Conservation (phyloP, 2,797 vertebrate species). For the Alosa sapidissima region DNA sequence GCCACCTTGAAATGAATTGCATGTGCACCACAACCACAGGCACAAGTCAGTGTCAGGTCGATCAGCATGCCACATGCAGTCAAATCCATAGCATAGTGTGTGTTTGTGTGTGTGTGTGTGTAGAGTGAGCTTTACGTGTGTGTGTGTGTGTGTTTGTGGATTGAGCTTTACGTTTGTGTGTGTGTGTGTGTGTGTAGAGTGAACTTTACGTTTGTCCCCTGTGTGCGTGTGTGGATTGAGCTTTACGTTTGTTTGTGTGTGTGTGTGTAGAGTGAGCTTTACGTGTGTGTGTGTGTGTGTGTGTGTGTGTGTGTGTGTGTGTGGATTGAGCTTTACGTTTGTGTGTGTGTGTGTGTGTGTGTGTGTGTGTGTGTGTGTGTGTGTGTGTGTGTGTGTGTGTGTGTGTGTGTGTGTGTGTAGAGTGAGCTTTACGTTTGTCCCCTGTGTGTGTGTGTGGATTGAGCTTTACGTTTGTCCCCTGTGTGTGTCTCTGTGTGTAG, state of each 20-base stretch:
- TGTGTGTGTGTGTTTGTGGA: too few relatives aligned
- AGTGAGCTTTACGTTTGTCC: too few relatives aligned
- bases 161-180: not conserved
- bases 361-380: not conserved
- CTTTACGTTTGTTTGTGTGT: not conserved
- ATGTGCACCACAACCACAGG: too few relatives aligned
- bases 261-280: too few relatives aligned
- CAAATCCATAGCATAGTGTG: too few relatives aligned
- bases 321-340: not conserved
- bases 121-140: not conserved
- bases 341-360: not conserved
- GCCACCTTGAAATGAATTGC: too few relatives aligned
- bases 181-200: not conserved
- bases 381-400: too few relatives aligned
- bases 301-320: too few relatives aligned
- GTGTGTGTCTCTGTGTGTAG: not conserved
- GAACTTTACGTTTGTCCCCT: not conserved
- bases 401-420: too few relatives aligned
- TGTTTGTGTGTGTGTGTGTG: too few relatives aligned
- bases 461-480: not conserved
- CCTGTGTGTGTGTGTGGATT: too few relatives aligned
- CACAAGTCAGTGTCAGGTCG: not conserved
- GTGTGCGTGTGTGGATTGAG: not conserved
- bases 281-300: too few relatives aligned
- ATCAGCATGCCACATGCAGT: not conserved